Evolutionary conservation across 2,113 vertebrate genomes (phyloP), one percentile per base, ranked within the genome.

Genomic region (Prochilodus magdalenae): DNA sequence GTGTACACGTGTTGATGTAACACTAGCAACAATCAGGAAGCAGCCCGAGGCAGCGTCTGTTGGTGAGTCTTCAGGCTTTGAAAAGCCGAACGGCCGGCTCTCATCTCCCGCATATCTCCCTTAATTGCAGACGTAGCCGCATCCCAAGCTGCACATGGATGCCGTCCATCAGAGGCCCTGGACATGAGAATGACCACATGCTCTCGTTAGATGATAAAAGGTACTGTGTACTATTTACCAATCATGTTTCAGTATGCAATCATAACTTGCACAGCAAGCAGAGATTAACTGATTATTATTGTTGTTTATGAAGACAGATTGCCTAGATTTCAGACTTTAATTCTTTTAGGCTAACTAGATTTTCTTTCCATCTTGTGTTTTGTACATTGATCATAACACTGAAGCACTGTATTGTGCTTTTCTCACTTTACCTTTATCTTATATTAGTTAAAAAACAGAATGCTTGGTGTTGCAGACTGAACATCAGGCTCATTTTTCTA

Each of bases 71-170:
- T 83, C 80, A 77, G 85, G 63, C 89, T 92, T 89, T 89, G 88
- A 92, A 89, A 90, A 89, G 80, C 83, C 85, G 87, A 90, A 92
- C 88, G 86, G 84, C 85, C 76, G 83, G 85, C 85, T 91, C 84
- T 86, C 88, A 88, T 89, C 86, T 77, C 85, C 84, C 53, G 24
- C 74, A 78, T 91, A 86, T 83, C 86, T 90, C 89, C 90, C 86
- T 87, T 87, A 86, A 76, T 83, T 81, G 72, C 70, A 74, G 60
- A 73, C 73, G 65, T 33, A 60, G 40, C 55, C 33, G 40, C 69
- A 62, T 33, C 57, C 82, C 81, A 77, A 78, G 47, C 79, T 77
- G 62, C 81, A 63, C 57, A 77, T 82, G 63, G 30, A 47, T 72
- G 70, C 27, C n/a, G 69, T 62, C 72, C 49, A 44, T 75, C 73